A percentile compares a stretch with the other conserved stretches of the same genome.
Evolutionary conservation across 53 echinoderm and acorn worm species (phyloP).

Genomic region (Echinometra lucunter): DNA sequence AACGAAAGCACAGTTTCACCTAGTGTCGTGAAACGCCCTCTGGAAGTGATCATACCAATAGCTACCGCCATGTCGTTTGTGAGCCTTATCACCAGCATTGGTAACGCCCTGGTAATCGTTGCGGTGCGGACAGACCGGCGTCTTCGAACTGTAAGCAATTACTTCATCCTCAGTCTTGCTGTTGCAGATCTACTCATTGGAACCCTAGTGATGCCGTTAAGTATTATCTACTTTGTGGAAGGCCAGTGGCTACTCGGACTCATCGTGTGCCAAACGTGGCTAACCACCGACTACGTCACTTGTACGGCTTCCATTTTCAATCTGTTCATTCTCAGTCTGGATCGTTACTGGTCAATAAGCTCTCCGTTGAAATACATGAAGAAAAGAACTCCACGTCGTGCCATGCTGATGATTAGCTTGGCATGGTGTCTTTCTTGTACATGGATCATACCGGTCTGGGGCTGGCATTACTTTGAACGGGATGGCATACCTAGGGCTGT

Average conservation of each 20-base stretch:
- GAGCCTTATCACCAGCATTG: conserved; percentile 87
- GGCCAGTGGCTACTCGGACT: conserved; percentile 87
- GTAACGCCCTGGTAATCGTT: conserved; percentile 92
- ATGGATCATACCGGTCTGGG: conserved; percentile 87
- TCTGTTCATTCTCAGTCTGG: conserved; percentile 91
- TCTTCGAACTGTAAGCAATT: conserved; percentile 93
- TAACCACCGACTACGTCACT: conserved; percentile 92
- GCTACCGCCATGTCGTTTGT: conserved; percentile 85
- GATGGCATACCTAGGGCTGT: conserved; percentile 74
- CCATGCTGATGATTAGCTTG: conserved; percentile 88
- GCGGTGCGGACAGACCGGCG: conserved; percentile 91
- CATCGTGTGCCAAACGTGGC: conserved; percentile 90
- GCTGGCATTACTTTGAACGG: conserved; percentile 83
- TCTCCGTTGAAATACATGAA: conserved; percentile 93
- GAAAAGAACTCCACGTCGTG: conserved; percentile 89
- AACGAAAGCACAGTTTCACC: conserved; percentile 45
- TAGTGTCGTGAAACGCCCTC: background rate
- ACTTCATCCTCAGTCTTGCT: conserved; percentile 94
- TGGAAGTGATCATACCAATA: conserved; percentile 80
- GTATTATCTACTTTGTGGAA: conserved; percentile 85
- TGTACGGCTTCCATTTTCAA: conserved; percentile 98
- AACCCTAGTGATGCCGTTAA: conserved; percentile 91
- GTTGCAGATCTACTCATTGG: conserved; percentile 96
- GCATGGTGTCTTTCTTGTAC: conserved; percentile 80
- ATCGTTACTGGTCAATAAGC: conserved; percentile 97